Conservation (phyloP, 2,888 invertebrate species). For the Panorpa germanica region DNA sequence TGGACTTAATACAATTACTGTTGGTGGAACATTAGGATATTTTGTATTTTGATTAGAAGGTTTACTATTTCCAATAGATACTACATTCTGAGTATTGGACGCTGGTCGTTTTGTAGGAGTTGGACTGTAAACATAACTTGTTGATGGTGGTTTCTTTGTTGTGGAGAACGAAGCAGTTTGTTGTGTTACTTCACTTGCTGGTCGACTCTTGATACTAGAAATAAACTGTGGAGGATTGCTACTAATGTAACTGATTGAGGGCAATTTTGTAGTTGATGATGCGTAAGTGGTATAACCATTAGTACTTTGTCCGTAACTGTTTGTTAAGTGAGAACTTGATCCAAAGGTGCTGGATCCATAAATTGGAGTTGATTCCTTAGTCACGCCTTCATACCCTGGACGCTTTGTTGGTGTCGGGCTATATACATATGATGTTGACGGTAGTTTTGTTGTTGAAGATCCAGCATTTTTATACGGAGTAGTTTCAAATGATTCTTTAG, state of each 20-base stretch:
- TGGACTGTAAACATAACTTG: conserved; percentile 24
- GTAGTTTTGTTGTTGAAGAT: conserved; percentile 17
- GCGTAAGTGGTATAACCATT: conserved; percentile 2
- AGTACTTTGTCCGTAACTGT: too few species aligned
- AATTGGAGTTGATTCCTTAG: conserved; percentile 5
- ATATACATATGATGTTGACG: conserved; percentile 28
- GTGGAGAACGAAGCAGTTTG: conserved; percentile 12
- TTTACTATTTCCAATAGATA: too few species aligned
- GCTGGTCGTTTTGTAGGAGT: conserved; percentile 30
- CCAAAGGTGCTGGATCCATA: not conserved
- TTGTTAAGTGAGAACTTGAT: not conserved
- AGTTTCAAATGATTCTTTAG: conserved; percentile 10
- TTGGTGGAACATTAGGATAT: conserved; percentile 29
- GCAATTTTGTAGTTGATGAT: conserved; percentile 10
- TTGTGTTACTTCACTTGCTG: too few species aligned
- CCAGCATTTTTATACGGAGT: conserved; percentile 13
- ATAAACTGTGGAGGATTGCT: too few species aligned
- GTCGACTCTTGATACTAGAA: too few species aligned
- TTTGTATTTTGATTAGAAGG: conserved; percentile 6
- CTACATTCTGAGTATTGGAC: conserved; percentile 18
- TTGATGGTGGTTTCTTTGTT: conserved; percentile 23
- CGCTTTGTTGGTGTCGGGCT: conserved; percentile 17
- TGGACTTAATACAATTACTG: conserved; percentile 37
- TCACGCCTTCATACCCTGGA: conserved; percentile 10
- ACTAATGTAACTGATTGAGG: conserved; percentile 10